phyloP scores from a whole-genome alignment of 2,113 vertebrate species.

The Nothocercus nigrocapillus region DNA sequence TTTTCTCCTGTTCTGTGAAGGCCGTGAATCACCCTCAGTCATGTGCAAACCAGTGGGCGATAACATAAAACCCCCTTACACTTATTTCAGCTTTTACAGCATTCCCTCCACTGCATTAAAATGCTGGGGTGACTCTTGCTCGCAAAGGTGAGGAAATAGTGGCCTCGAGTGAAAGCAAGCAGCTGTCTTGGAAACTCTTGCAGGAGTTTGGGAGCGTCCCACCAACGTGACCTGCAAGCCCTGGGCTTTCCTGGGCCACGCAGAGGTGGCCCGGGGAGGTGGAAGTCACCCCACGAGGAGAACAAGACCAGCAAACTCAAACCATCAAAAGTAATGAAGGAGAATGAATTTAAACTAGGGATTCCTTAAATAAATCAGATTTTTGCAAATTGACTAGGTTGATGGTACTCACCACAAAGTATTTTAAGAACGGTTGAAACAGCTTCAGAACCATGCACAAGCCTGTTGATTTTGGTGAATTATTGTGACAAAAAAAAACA shows the following conservation, averaged over 20 bases:
- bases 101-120: not conserved
- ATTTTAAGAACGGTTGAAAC: not conserved
- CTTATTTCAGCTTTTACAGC: not conserved
- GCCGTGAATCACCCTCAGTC: not conserved
- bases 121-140: not conserved
- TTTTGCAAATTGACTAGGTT: not conserved
- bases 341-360: not conserved
- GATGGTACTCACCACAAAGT: not conserved
- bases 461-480: not conserved
- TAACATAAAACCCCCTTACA: not conserved
- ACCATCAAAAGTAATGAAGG: not conserved
- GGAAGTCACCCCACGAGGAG: not conserved
- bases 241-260: not conserved
- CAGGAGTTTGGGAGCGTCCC: not conserved
- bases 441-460: too few relatives aligned
- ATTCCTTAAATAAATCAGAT: not conserved
- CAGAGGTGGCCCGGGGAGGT: fast-evolving
- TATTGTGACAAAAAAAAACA: not conserved
- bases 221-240: not conserved
- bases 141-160: not conserved
- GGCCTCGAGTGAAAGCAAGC: not conserved
- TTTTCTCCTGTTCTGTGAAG: not conserved
- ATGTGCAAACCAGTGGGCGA: fast-evolving
- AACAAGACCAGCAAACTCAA: not conserved
- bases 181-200: not conserved